Conservation (phyloP, 2,888 invertebrate genomes). For the Monochamus alternatus region DNA sequence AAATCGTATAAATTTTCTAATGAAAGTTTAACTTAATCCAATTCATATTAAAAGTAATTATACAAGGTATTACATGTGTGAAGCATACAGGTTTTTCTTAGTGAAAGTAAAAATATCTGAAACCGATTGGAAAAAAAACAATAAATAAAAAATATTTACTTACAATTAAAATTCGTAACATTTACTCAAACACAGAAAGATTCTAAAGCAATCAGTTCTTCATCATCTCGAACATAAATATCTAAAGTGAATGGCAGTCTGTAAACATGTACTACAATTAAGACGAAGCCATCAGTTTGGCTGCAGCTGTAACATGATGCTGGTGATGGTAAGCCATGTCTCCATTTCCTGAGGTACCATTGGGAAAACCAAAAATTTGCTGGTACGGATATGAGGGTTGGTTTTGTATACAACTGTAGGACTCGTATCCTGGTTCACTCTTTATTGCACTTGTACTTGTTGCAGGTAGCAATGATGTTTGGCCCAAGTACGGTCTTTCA, state of each 20-base stretch:
- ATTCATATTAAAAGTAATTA: too few species aligned
- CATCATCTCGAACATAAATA: background rate
- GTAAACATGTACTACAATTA: conserved; percentile 66
- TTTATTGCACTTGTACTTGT: conserved; percentile 68
- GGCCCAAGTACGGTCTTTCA: conserved; percentile 73
- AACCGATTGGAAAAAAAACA: too few species aligned
- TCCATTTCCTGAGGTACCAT: conserved; percentile 63
- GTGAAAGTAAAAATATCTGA: too few species aligned
- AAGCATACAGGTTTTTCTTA: too few species aligned
- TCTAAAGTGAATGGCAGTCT: background rate
- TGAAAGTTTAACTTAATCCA: too few species aligned
- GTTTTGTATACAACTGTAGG: conserved; percentile 69
- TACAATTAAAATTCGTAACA: too few species aligned
- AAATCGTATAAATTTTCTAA: too few species aligned
- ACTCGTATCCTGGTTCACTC: conserved; percentile 70
- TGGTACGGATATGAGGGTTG: conserved; percentile 71
- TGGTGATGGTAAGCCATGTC: conserved; percentile 88
- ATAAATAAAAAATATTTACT: too few species aligned
- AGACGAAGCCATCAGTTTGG: conserved; percentile 88
- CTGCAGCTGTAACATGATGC: conserved; percentile 88
- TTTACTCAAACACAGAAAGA: too few species aligned
- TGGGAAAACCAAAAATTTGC: conserved; percentile 73
- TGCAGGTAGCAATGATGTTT: conserved; percentile 73
- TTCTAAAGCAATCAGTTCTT: background rate
- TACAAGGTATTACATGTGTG: too few species aligned